phyloP scores from a whole-genome alignment of 2,888 invertebrate species.

The Cabera pusaria region DNA sequence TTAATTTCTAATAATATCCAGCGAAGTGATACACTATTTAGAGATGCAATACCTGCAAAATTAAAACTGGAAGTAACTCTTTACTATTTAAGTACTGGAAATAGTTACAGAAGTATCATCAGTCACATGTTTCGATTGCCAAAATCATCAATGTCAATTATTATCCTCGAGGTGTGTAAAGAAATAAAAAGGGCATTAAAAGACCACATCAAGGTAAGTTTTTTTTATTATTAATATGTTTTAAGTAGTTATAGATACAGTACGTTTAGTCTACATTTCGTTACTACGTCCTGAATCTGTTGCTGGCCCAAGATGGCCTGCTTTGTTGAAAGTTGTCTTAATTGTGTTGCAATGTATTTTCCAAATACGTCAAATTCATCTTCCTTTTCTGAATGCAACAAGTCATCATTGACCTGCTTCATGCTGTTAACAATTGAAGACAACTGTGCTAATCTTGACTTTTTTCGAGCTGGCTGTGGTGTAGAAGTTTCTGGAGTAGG shows the following conservation, averaged over 20 bases:
- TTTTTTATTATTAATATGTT: constrained; percentile 19
- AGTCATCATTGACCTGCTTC: no score
- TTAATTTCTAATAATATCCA: constrained; percentile 26
- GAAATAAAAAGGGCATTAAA: constrained; percentile 31
- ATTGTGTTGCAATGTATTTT: constrained; percentile 28
- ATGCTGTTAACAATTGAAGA: no score
- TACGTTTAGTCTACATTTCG: no score
- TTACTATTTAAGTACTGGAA: constrained; percentile 33
- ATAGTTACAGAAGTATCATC: constrained; percentile 33
- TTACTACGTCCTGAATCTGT: no score
- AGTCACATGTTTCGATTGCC: constrained; percentile 33
- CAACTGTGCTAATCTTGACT: no score
- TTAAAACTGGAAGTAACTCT: constrained; percentile 27
- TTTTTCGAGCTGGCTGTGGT: no score
- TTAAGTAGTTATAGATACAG: no score
- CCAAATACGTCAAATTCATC: constrained; percentile 27
- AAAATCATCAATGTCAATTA: constrained; percentile 34
- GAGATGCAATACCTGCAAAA: constrained; percentile 26
- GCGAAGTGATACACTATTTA: constrained; percentile 26
- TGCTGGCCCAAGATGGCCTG: no score
- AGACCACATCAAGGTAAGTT: constrained; percentile 26
- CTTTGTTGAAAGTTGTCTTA: constrained; percentile 21
- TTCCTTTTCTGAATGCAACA: constrained; percentile 26
- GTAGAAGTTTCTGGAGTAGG: no score
- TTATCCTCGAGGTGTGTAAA: constrained; percentile 34